A percentile compares a stretch with the other conserved stretches of the same genome.
These are phyloP conservation scores for Xerus inauris DNA, from an alignment of 2,113 vertebrate genomes.

Conservation along the genomic window DNA sequence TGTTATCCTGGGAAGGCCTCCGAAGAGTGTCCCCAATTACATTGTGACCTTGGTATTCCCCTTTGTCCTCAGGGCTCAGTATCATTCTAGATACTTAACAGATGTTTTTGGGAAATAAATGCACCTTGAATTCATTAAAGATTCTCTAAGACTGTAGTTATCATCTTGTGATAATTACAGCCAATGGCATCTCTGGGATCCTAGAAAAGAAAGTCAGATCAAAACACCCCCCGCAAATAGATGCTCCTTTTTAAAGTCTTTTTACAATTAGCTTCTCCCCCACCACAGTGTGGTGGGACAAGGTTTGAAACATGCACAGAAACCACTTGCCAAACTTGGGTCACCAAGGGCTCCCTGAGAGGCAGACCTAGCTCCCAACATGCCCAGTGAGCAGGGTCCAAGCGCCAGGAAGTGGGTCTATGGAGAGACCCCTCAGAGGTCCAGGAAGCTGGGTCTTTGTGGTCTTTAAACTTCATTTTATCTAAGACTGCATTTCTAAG, in stretches of 20 bases:
- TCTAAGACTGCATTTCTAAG: conserved; percentile 41
- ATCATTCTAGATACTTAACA: neutral
- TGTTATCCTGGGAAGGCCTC: neutral
- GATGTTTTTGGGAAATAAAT: neutral
- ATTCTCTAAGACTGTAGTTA: neutral
- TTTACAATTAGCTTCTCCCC: neutral
- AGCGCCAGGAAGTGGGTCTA: rapidly evolving
- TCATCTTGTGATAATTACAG: neutral
- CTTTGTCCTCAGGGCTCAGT: neutral
- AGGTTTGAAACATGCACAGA: rapidly evolving
- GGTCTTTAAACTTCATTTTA: conserved; percentile 43
- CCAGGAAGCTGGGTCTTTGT: neutral
- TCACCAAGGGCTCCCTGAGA: neutral
- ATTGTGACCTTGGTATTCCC: neutral
- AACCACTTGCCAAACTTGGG: neutral
- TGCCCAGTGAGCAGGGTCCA: rapidly evolving
- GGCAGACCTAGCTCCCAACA: neutral
- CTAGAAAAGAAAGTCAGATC: neutral
- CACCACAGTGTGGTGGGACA: neutral
- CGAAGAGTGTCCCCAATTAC: neutral
- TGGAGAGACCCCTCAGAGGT: neutral
- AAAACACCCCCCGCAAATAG: neutral
- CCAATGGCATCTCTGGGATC: neutral
- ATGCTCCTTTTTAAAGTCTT: neutral
- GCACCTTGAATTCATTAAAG: neutral